phyloP scores from a whole-genome alignment of 1,140 invertebrate species.

The Triops cancriformis region DNA sequence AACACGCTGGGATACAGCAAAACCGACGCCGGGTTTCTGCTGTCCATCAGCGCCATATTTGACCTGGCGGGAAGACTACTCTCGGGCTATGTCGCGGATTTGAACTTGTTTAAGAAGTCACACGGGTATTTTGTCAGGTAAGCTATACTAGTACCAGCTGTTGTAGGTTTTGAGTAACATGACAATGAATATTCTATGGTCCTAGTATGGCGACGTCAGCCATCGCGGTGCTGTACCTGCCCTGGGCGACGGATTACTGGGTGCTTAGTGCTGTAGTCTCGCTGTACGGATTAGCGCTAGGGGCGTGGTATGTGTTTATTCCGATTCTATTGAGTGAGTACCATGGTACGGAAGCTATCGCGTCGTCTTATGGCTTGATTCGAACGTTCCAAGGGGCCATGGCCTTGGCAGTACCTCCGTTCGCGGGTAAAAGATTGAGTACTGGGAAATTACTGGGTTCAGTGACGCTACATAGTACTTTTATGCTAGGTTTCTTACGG shows the following conservation, averaged over 20 bases:
- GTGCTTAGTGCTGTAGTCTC: constrained; percentile 49
- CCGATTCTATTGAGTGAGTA: constrained; percentile 61
- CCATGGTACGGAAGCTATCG: constrained; percentile 60
- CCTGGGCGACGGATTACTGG: constrained; percentile 54
- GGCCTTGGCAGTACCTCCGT: constrained; percentile 58
- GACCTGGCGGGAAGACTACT: constrained; percentile 59
- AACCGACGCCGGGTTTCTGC: constrained; percentile 56
- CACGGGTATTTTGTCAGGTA: constrained; percentile 62
- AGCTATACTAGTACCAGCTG: constrained; percentile 15
- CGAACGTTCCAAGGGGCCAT: constrained; percentile 65
- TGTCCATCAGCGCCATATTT: constrained; percentile 59
- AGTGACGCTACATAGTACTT: constrained; percentile 30
- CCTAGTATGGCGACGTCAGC: constrained; percentile 57
- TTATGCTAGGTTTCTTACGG: constrained; percentile 48
- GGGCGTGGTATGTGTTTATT: constrained; percentile 64
- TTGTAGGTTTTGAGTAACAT: background rate
- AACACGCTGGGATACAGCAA: constrained; percentile 53
- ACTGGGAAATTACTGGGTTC: too few relatives aligned
- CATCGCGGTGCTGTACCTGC: constrained; percentile 53
- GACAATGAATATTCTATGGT: constrained; percentile 29
- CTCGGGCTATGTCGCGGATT: constrained; percentile 58
- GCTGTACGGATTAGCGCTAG: constrained; percentile 58
- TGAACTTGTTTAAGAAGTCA: constrained; percentile 57
- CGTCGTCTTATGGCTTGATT: constrained; percentile 61
- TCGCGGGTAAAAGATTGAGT: constrained; percentile 54